phyloP scores from a whole-genome alignment of 2,797 vertebrate species.

The Nyctibius grandis region DNA sequence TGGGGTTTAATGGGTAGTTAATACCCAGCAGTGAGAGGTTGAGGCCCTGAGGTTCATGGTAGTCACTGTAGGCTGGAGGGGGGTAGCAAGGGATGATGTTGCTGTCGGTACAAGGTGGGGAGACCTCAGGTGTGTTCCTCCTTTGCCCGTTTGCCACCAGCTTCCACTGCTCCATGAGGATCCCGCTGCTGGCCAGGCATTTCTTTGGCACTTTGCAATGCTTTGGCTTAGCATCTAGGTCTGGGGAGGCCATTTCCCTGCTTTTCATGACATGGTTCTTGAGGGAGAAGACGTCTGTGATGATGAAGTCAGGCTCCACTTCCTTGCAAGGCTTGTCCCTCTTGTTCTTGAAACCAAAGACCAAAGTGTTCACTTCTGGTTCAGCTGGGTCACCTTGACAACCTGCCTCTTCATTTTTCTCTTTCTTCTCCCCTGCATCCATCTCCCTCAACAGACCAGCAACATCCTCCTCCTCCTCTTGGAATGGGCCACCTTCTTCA shows the following conservation, averaged over 20 bases:
- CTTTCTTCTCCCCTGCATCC: conserved; percentile 45
- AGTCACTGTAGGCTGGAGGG: conserved; percentile 80
- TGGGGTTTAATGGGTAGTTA: conserved; percentile 86
- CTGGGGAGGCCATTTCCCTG: conserved; percentile 73
- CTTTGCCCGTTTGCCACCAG: conserved; percentile 74
- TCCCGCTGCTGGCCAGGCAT: conserved; percentile 64
- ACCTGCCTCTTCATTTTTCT: neutral
- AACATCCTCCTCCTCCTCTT: conserved; percentile 61
- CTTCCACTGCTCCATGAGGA: conserved; percentile 88
- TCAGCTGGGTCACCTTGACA: conserved; percentile 63
- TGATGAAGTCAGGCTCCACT: conserved; percentile 79
- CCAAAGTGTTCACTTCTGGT: conserved; percentile 31
- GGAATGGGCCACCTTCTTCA: conserved; percentile 16
- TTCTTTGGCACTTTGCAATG: conserved; percentile 81
- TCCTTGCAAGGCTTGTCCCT: conserved; percentile 71
- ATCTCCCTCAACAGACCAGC: conserved; percentile 60
- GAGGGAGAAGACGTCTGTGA: conserved; percentile 85
- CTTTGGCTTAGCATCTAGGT: conserved; percentile 81
- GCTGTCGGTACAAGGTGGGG: conserved; percentile 59
- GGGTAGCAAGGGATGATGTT: conserved; percentile 87
- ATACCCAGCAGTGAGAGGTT: conserved; percentile 91
- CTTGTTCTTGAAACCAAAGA: conserved; percentile 55
- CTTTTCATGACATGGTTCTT: conserved; percentile 80
- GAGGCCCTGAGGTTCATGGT: conserved; percentile 85
- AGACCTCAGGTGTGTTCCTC: conserved; percentile 71